Evolutionary conservation across 2,797 vertebrate genomes (phyloP), one percentile per base, ranked within the genome.

Genomic region (Iguana delicatissima): DNA sequence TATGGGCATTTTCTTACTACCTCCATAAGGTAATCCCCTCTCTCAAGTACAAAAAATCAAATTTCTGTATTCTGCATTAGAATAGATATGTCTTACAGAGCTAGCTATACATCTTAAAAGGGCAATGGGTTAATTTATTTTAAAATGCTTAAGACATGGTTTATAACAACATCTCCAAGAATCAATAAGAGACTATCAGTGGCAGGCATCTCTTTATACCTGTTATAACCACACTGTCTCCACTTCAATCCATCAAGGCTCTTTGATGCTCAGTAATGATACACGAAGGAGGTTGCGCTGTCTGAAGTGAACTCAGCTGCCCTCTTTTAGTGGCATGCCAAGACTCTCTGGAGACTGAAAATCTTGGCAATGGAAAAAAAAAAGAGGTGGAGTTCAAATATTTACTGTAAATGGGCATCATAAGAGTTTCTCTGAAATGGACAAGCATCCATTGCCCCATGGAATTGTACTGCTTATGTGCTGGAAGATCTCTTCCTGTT

Each of bases 51-150:
- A 89, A 73, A 93, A 46, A 9, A 32, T n/a, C 42, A 74, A 50
- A 62, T 85, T 46, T n/a, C 67, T 83, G 69, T 84, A 55, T 55
- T 91, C 67, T 74, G 77, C n/a, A 85, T 57, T 85, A 83, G 81
- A 87, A 2, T 84, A 16, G 24, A 20, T 89, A 94, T 94, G 69
- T 91, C 57, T 55, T 91, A 46, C 14, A 92, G 79, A 91, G 26
- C 85, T n/a, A 90, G 26, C 89, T 3, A 84, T 94, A 90, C n/a
- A 91, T 92, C 96, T 95, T 92, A 93, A 92, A 52, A 91, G 77
- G 84, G 77, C 93, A 93, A 76, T 24, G 90, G 72, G 91, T 92
- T 57, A 92, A 73, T 38, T 69, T 4, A 0, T 88, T 93, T 94
- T 55, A 52, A 95, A 90, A 83, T 89, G 55, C 67, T 93, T 80